phyloP scores from a whole-genome alignment of 2,113 vertebrate genomes.

The Cavia porcellus region DNA sequence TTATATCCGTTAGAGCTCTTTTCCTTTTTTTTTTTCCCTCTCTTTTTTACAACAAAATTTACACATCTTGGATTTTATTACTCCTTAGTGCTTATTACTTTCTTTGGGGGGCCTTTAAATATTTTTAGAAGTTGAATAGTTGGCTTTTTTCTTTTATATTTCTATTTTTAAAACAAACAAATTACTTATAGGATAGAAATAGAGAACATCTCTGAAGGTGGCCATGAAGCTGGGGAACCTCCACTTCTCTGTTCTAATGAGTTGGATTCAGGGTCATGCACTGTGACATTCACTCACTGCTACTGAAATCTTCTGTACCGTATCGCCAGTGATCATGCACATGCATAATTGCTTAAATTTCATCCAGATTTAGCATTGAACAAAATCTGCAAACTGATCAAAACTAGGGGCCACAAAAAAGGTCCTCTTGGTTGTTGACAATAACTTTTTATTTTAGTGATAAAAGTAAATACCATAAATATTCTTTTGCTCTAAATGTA shows the following conservation, averaged over 20 bases:
- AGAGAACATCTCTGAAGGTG: not conserved
- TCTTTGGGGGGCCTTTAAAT: too few species aligned
- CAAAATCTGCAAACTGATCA: not conserved
- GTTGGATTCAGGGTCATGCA: too few species aligned
- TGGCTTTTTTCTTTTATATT: conserved; percentile 34
- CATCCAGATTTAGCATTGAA: not conserved
- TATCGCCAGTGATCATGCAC: not conserved
- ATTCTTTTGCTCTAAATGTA: not conserved
- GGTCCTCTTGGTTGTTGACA: not conserved
- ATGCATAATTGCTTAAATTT: not conserved
- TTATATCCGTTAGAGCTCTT: too few species aligned
- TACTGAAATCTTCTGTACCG: not conserved
- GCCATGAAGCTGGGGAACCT: not conserved
- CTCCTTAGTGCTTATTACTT: too few species aligned
- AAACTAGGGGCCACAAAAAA: not conserved
- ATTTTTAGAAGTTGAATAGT: not conserved
- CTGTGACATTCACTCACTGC: not conserved
- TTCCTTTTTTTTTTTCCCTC: too few species aligned
- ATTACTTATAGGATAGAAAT: not conserved
- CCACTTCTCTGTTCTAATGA: not conserved
- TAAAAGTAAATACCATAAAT: not conserved
- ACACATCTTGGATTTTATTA: too few species aligned
- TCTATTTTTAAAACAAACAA: conserved; percentile 6
- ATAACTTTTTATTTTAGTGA: conserved; percentile 6
- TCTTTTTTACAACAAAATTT: too few species aligned